Percentiles rank a stretch among this genome's conserved stretches.
phyloP scores from a whole-genome alignment of 2,797 vertebrate species.

The Gambusia yucatana region DNA sequence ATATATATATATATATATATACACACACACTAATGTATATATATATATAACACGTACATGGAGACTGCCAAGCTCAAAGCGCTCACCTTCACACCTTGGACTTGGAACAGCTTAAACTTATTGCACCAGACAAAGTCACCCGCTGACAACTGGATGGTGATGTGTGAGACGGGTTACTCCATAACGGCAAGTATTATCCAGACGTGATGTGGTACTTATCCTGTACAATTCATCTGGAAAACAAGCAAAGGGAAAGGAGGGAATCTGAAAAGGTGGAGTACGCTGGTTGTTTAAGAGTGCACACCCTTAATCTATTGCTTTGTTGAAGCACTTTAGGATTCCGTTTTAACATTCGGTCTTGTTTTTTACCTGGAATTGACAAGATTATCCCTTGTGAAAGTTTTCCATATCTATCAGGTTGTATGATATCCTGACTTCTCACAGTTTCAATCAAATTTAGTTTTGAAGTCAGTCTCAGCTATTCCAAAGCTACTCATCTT shows the following conservation, averaged over 20 bases:
- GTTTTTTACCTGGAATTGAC: not conserved
- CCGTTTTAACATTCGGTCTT: not conserved
- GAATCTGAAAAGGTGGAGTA: too few relatives aligned
- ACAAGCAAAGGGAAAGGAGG: not conserved
- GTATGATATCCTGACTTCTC: not conserved
- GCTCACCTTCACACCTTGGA: not conserved
- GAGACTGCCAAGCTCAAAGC: not conserved
- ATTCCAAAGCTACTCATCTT: not conserved
- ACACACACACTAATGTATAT: too few relatives aligned
- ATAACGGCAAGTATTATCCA: not conserved
- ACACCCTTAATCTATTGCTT: not conserved
- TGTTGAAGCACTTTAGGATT: not conserved
- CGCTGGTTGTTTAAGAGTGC: too few relatives aligned
- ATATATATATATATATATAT: too few relatives aligned
- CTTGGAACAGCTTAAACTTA: not conserved
- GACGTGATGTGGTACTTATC: not conserved
- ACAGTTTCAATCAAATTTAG: too few relatives aligned
- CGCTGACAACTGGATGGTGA: not conserved
- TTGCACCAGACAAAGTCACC: not conserved
- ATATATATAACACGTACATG: not conserved
- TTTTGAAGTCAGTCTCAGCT: not conserved
- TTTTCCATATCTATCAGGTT: not conserved
- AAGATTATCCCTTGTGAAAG: not conserved
- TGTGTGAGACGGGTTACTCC: not conserved
- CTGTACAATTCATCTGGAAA: not conserved